Conservation (phyloP, 1,140 invertebrate species). For the Ganaspis sp. region DNA sequence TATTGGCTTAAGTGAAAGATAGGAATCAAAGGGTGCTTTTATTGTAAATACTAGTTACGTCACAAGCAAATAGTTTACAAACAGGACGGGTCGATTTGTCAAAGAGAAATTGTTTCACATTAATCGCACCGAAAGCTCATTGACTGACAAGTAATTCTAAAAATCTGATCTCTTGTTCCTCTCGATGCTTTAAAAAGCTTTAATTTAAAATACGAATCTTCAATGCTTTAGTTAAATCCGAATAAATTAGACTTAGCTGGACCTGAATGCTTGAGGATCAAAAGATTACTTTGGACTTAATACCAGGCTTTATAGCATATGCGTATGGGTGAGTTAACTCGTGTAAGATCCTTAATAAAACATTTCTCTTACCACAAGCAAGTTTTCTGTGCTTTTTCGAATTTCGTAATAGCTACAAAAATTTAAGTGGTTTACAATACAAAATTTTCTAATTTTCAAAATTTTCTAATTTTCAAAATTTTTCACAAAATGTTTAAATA, state of each 20-base stretch:
- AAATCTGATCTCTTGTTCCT: too few relatives aligned
- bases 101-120: too few relatives aligned
- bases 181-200: not conserved
- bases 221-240: not conserved
- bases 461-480: not conserved
- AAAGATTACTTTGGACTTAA: conserved; percentile 66
- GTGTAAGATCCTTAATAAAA: conserved; percentile 55
- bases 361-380: conserved; percentile 35
- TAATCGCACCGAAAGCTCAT: too few relatives aligned
- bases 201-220: not conserved
- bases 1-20: not conserved
- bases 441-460: too few relatives aligned
- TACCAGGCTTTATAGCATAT: conserved; percentile 57
- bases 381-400: conserved; percentile 12
- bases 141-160: too few relatives aligned
- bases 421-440: not conserved
- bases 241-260: conserved; percentile 55
- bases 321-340: conserved; percentile 29
- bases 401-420: not conserved
- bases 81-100: not conserved
- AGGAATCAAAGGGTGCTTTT: not conserved
- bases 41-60: not conserved
- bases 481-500: too few relatives aligned
- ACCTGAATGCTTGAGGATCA: conserved; percentile 56
- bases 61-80: not conserved